A percentile compares a stretch with the other conserved stretches of the same genome.
These are phyloP conservation scores for Anastatus disparis DNA, from an alignment of 1,140 invertebrate species.

Conservation along the genomic window DNA sequence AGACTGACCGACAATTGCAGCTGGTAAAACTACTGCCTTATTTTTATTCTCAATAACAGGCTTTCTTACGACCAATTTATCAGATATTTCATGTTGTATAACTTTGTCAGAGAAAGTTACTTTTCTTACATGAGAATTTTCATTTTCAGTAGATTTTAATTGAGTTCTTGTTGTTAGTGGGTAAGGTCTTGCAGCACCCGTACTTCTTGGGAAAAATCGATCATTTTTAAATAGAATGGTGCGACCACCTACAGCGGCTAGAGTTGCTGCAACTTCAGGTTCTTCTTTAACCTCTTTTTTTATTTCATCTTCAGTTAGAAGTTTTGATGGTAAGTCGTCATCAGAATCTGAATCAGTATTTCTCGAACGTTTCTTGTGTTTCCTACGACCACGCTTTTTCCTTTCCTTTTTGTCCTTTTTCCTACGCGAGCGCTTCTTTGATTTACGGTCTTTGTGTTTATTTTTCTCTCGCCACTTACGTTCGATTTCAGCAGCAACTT, in stretches of 20 bases:
- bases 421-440: slow-evolving; percentile 47
- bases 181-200: neutral
- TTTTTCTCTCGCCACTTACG: slow-evolving; percentile 56
- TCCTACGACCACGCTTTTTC: slow-evolving; percentile 49
- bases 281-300: slow-evolving; percentile 58
- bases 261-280: slow-evolving; percentile 34
- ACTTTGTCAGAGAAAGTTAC: slow-evolving; percentile 38
- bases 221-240: slow-evolving; percentile 32
- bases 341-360: slow-evolving; percentile 40
- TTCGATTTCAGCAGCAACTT: slow-evolving; percentile 62
- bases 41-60: slow-evolving; percentile 7
- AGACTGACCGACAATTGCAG: neutral
- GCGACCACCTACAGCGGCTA: slow-evolving; percentile 23
- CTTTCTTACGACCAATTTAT: slow-evolving; percentile 22
- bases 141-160: neutral
- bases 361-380: slow-evolving; percentile 44
- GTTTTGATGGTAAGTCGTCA: slow-evolving; percentile 9
- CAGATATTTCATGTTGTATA: slow-evolving; percentile 31
- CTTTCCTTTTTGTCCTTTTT: slow-evolving; percentile 49
- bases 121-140: slow-evolving; percentile 48
- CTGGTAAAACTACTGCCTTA: neutral
- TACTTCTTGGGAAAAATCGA: neutral
- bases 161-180: neutral
- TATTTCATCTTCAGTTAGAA: slow-evolving; percentile 57
- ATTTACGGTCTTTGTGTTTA: slow-evolving; percentile 49